Conservation (phyloP, 2,113 vertebrate species). For the Mionectes macconnelli region DNA sequence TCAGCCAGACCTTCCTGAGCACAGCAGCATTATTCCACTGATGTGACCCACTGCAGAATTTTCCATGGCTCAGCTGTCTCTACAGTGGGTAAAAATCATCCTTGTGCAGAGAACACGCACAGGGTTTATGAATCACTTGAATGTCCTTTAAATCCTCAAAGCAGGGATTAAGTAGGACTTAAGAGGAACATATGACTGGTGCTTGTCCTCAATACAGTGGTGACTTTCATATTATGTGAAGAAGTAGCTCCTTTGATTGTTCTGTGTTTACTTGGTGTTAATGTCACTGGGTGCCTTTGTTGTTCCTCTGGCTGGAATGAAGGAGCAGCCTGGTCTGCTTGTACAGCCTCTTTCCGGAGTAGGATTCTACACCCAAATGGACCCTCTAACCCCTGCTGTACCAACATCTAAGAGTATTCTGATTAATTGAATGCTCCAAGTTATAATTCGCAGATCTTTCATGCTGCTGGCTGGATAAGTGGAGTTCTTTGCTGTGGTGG, state of each 20-base stretch:
- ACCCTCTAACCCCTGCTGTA: background rate
- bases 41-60: background rate
- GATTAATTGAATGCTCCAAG: background rate
- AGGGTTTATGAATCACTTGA: constrained; percentile 41
- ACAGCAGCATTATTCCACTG: background rate
- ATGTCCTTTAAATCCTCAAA: constrained; percentile 43
- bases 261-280: background rate
- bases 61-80: background rate
- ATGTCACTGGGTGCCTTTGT: background rate
- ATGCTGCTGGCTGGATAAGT: background rate
- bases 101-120: background rate
- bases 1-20: background rate
- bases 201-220: constrained; percentile 41
- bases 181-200: constrained; percentile 45
- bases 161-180: constrained; percentile 59
- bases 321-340: background rate
- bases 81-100: constrained; percentile 10
- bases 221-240: background rate
- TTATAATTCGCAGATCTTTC: background rate
- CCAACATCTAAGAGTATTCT: background rate
- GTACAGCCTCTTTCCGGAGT: background rate
- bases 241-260: constrained; percentile 8
- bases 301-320: background rate
- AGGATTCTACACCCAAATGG: background rate
- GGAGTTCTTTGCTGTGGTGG: background rate